Conservation (phyloP, 1,140 invertebrate genomes). For the Micrasema longulum region DNA sequence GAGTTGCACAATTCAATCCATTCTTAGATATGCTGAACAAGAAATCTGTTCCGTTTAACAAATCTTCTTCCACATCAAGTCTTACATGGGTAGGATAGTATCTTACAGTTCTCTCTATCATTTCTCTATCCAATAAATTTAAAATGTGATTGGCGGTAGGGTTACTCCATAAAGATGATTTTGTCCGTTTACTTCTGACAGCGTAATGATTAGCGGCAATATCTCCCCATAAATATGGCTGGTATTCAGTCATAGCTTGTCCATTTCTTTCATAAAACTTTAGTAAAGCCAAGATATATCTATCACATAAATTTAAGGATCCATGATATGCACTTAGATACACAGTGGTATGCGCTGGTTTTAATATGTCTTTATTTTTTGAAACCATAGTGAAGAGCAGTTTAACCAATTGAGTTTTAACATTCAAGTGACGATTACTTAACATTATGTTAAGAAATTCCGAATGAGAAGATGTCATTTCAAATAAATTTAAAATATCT, state of each 20-base stretch:
- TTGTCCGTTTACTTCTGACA: constrained; percentile 70
- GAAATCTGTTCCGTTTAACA: constrained; percentile 3
- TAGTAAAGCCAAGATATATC: constrained; percentile 72
- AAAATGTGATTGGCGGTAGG: constrained; percentile 78
- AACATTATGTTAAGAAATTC: constrained; percentile 78
- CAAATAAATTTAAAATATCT: constrained; percentile 72
- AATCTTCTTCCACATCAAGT: constrained; percentile 46
- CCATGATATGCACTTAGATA: constrained; percentile 79
- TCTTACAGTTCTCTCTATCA: constrained; percentile 74
- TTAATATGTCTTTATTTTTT: constrained; percentile 73
- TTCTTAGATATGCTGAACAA: constrained; percentile 11
- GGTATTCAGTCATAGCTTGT: constrained; percentile 74
- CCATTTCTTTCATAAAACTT: constrained; percentile 73
- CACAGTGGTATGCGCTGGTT: constrained; percentile 74
- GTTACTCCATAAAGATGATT: constrained; percentile 73
- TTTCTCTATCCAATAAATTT: constrained; percentile 74
- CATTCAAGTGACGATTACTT: constrained; percentile 64
- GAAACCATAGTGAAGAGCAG: constrained; percentile 71
- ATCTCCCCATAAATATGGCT: constrained; percentile 84
- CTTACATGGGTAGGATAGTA: constrained; percentile 71
- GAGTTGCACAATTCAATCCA: constrained; percentile 53
- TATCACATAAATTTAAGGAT: constrained; percentile 73
- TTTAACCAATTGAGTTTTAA: constrained; percentile 71
- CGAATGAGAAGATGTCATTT: constrained; percentile 81
- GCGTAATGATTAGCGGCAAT: constrained; percentile 81